These are phyloP conservation scores for Eonycteris spelaea DNA, from an alignment of 2,113 vertebrate genomes.

Conservation along the genomic window DNA sequence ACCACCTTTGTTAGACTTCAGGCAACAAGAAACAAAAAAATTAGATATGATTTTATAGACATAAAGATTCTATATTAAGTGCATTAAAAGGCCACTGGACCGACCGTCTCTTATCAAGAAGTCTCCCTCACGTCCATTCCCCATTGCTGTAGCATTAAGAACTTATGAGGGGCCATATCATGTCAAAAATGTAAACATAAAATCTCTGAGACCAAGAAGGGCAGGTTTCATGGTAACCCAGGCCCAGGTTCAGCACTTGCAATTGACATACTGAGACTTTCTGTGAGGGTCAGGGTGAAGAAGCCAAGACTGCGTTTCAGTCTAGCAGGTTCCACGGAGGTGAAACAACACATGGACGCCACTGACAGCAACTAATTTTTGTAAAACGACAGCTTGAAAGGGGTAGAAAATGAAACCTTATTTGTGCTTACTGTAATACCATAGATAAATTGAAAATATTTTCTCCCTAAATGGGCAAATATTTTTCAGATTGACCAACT, in stretches of 20 bases:
- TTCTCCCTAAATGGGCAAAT: too few species aligned
- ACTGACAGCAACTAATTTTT: too few species aligned
- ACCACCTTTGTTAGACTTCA: not conserved
- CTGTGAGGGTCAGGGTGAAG: not conserved
- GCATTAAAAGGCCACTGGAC: not conserved
- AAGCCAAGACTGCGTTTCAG: not conserved
- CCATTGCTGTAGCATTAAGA: not conserved
- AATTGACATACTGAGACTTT: not conserved
- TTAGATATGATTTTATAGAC: not conserved
- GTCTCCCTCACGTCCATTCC: accelerated
- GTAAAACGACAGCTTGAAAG: too few species aligned
- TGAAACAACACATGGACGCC: accelerated
- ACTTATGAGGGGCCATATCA: not conserved
- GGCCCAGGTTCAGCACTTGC: not conserved
- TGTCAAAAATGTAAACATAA: not conserved
- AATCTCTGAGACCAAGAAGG: not conserved
- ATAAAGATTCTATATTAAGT: not conserved
- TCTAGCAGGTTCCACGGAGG: not conserved
- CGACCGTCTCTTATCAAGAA: not conserved
- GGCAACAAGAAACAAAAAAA: not conserved
- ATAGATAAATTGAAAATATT: too few species aligned
- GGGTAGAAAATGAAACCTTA: too few species aligned
- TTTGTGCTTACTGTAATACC: too few species aligned
- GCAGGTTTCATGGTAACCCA: not conserved
- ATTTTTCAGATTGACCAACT: too few species aligned